These are phyloP conservation scores for Bubo scandiacus DNA, from an alignment of 2,113 vertebrate species.

Conservation along the genomic window DNA sequence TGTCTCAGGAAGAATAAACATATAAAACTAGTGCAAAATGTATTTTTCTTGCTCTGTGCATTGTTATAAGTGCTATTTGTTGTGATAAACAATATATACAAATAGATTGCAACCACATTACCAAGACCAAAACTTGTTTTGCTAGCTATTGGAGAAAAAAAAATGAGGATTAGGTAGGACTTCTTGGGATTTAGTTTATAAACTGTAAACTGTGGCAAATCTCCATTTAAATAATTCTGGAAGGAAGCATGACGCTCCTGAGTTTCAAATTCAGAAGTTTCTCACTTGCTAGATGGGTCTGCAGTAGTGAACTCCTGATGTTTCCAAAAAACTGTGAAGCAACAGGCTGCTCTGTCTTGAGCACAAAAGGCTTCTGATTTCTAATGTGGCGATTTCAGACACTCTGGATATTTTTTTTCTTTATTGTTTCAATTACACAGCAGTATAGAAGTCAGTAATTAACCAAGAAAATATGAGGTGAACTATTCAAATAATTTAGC, in stretches of 20 bases:
- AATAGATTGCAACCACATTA: constrained; percentile 36
- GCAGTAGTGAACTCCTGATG: background rate
- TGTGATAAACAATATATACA: constrained; percentile 45
- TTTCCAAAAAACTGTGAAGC: background rate
- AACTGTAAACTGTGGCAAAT: constrained; percentile 60
- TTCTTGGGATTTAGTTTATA: constrained; percentile 54
- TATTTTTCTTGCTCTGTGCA: constrained; percentile 1
- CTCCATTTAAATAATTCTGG: constrained; percentile 43
- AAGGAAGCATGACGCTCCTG: background rate
- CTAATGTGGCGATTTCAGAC: background rate
- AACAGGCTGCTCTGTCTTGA: constrained; percentile 22
- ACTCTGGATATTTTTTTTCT: background rate
- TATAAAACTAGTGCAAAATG: background rate
- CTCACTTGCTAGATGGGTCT: background rate
- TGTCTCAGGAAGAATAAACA: constrained; percentile 31
- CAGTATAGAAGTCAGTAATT: constrained; percentile 45
- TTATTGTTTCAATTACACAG: constrained; percentile 50
- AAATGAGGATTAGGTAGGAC: constrained; percentile 42
- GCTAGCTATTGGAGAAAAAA: background rate
- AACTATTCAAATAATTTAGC: constrained; percentile 65
- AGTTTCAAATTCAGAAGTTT: constrained; percentile 29
- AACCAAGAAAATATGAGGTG: constrained; percentile 51
- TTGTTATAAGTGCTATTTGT: constrained; percentile 47
- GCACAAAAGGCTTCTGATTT: constrained; percentile 9
- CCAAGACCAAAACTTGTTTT: constrained; percentile 7